phyloP scores from a whole-genome alignment of 2,113 vertebrate genomes.

The Callipepla californica region DNA sequence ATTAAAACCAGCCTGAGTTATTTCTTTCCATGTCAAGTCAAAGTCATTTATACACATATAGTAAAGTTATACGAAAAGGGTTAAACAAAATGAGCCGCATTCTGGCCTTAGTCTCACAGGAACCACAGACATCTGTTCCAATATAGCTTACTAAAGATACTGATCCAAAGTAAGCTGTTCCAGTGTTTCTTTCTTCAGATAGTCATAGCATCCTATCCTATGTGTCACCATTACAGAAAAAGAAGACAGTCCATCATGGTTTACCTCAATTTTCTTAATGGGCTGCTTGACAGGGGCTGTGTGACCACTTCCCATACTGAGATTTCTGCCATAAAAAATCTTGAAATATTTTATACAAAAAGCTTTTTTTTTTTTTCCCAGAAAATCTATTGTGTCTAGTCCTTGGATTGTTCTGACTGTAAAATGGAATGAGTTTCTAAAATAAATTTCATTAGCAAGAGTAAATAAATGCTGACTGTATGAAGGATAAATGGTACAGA shows the following conservation, averaged over 20 bases:
- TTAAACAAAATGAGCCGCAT: conserved; percentile 1
- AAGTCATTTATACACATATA: not conserved
- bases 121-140: not conserved
- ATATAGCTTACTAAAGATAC: not conserved
- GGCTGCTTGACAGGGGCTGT: not conserved
- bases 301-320: not conserved
- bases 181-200: not conserved
- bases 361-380: not conserved
- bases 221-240: not conserved
- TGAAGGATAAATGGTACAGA: not conserved
- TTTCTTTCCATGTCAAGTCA: not conserved
- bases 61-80: not conserved
- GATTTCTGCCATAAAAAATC: not conserved
- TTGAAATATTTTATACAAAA: not conserved
- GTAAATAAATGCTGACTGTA: not conserved
- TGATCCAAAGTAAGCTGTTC: not conserved
- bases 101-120: not conserved
- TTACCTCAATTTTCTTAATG: not conserved
- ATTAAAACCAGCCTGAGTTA: conserved; percentile 17
- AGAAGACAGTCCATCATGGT: not conserved
- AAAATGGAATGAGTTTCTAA: not conserved
- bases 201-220: not conserved
- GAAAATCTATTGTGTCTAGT: not conserved
- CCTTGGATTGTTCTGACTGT: not conserved
- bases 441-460: not conserved